Base-by-base conservation (phyloP, 1,140 invertebrate genomes). In the Calliphora vicina region DNA sequence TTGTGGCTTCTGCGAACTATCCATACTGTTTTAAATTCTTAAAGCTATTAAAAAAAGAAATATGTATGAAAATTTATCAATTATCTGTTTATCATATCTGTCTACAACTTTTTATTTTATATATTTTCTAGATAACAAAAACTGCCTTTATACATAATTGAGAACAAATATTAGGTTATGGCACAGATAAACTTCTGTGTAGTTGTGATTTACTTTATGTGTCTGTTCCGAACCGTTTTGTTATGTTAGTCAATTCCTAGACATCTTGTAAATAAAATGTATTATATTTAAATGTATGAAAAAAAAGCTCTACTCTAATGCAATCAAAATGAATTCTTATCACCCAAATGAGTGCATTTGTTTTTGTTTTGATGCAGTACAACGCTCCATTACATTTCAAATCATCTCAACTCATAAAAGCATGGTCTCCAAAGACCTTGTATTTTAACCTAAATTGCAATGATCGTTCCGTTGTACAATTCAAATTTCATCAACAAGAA, bases 1-100 rank as follows among this genome's bases (percentile, higher is more conserved):
- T 84, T 86, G 84, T 26, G 89, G 89, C 57, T 91, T 91, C 2
- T 86, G 81, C 42, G 88, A 87, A 27, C 87, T 88, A 80, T 91
- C 90, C 90, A 91, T 91, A 45, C 5, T 82, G 72, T 42, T 25
- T 20, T 67, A 67, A 67, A 67, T 25, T 67, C 61, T 20, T 1
- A 10, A 67, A 23, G n/a, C 50, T 57, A 23, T 23, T 67, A 23
- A 57, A 57, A 5, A 23, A 23, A 17, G n/a, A 57, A 17, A 15
- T n/a, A 57, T 67, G 12, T 67, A 23, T 23, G 1, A 23, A 67
- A 4, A 35, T 35, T 12, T 57, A 57, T 57, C 15, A n/a, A 50
- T 50, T 50, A 50, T 12, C 1, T 15, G 45, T 50, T 50, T 50
- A 50, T n/a, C 45, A 50, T 50, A 50, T 50, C 12, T 50, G 13